Conservation (phyloP, 2,113 vertebrate genomes). For the Anguilla japonica region DNA sequence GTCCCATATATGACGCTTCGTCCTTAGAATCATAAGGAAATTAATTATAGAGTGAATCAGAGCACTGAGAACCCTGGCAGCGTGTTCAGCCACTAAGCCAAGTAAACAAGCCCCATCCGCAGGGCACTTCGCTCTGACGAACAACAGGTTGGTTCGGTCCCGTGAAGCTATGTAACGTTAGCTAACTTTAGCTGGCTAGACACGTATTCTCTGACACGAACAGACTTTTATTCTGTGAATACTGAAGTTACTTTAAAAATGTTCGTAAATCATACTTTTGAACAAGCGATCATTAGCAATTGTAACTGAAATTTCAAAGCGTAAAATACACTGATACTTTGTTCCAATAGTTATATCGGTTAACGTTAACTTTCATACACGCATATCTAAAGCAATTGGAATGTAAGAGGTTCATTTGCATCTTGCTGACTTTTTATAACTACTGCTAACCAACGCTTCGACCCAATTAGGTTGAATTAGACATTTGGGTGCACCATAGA, state of each 20-base stretch:
- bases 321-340: too few species aligned
- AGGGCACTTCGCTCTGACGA: slow-evolving; percentile 18
- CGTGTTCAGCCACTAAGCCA: slow-evolving; percentile 24
- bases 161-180: not conserved
- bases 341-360: too few species aligned
- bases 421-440: too few species aligned
- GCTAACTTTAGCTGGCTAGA: too few species aligned
- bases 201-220: too few species aligned
- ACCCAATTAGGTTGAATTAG: not conserved
- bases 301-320: too few species aligned
- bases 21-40: slow-evolving; percentile 67
- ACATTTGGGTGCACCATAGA: not conserved
- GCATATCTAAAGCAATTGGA: too few species aligned
- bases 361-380: too few species aligned
- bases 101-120: slow-evolving; percentile 54
- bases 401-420: too few species aligned
- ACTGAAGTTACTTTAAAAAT: not conserved
- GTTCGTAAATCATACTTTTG: too few species aligned
- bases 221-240: not conserved
- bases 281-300: too few species aligned
- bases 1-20: slow-evolving; percentile 66
- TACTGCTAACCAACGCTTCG: not conserved
- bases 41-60: slow-evolving; percentile 68
- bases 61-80: slow-evolving; percentile 44
- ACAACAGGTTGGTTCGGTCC: slow-evolving; percentile 34